A percentile compares a stretch with the other conserved stretches of the same genome.
Conservation (phyloP, 2,797 vertebrate genomes). For the Coendou prehensilis region DNA sequence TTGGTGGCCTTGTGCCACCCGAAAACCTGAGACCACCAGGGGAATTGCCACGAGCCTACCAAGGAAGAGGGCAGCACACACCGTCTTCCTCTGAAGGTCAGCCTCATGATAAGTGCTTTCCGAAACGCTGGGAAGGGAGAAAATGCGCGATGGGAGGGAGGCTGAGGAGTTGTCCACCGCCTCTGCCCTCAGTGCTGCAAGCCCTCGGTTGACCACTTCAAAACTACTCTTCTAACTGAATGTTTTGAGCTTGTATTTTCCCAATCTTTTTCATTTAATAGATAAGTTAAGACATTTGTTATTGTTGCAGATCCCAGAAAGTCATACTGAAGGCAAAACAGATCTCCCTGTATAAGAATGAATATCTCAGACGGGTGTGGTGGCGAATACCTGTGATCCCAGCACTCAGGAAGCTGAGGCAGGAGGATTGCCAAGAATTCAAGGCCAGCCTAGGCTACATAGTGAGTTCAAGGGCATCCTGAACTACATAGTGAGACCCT, state of each 20-base stretch:
- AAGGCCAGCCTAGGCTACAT: neutral
- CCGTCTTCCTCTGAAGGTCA: neutral
- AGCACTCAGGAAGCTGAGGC: neutral
- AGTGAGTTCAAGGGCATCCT: neutral
- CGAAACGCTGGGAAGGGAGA: neutral
- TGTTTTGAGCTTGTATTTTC: neutral
- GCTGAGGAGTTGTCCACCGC: neutral
- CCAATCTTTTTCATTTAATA: neutral
- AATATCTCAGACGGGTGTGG: neutral
- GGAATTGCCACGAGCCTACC: neutral
- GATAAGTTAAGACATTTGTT: neutral
- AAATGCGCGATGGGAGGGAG: neutral
- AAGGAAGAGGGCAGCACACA: neutral
- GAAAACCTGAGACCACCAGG: neutral
- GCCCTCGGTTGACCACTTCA: neutral
- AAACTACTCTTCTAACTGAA: neutral
- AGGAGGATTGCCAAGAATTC: neutral
- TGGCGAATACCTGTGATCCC: neutral
- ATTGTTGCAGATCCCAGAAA: slow-evolving; percentile 15
- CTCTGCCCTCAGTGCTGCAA: neutral
- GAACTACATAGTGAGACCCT: neutral
- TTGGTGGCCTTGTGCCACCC: neutral
- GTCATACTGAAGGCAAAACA: neutral
- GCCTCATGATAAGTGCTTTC: neutral
- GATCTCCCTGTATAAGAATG: neutral